A percentile compares a stretch with the other conserved stretches of the same genome.
Evolutionary conservation across 2,888 invertebrate species (phyloP).

Genomic region (Dryobotodes eremita): DNA sequence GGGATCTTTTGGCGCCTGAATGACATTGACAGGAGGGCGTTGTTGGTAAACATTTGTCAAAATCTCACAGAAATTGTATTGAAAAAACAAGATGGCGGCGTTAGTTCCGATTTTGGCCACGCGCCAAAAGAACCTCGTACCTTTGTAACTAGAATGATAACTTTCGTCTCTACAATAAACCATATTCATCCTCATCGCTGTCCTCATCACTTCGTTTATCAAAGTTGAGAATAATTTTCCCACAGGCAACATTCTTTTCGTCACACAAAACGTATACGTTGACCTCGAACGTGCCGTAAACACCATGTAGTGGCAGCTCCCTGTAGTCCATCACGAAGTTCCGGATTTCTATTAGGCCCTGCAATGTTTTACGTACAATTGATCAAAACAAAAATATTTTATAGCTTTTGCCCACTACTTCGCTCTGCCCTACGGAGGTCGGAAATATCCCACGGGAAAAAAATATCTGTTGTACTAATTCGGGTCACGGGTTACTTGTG

Average conservation of each 20-base stretch:
- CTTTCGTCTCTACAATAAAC: not conserved
- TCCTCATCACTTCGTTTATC: conserved; percentile 16
- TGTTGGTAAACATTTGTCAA: not conserved
- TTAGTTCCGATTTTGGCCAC: too few relatives aligned
- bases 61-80: not conserved
- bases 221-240: conserved; percentile 22
- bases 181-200: conserved; percentile 1
- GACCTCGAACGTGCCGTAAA: conserved; percentile 38
- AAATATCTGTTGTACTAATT: not conserved
- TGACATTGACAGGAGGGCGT: not conserved
- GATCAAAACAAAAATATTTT: not conserved
- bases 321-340: conserved; percentile 48
- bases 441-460: not conserved
- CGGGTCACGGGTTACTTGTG: not conserved
- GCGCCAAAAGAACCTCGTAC: not conserved
- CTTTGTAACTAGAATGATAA: not conserved
- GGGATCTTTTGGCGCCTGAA: not conserved
- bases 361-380: conserved; percentile 2
- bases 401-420: too few relatives aligned
- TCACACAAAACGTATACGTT: not conserved
- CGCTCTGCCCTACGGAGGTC: too few relatives aligned
- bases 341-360: conserved; percentile 4
- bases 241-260: not conserved
- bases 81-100: not conserved
- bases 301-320: conserved; percentile 6